Evolutionary conservation across 2,888 invertebrate species (phyloP).

Genomic region (Cremastobaeus sp.): DNA sequence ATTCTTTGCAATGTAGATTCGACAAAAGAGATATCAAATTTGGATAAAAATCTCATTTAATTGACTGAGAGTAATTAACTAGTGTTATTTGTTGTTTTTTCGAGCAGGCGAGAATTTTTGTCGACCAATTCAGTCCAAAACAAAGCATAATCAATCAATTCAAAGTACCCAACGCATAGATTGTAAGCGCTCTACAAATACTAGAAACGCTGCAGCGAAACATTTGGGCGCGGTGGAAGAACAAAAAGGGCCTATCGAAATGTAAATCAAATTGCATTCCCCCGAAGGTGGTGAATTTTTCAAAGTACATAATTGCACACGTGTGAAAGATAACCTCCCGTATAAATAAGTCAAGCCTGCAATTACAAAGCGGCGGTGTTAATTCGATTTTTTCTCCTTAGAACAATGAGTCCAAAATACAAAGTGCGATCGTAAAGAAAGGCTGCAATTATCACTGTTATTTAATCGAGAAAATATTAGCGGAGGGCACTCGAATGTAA

Average conservation of each 20-base stretch:
- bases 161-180: background rate
- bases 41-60: too few species aligned
- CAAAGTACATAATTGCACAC: background rate
- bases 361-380: background rate
- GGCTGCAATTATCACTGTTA: constrained; percentile 18
- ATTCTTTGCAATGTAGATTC: too few species aligned
- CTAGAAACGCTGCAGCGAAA: background rate
- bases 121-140: too few species aligned
- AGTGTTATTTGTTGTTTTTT: too few species aligned
- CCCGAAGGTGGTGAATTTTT: background rate
- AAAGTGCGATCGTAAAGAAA: constrained; percentile 6
- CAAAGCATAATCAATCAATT: too few species aligned
- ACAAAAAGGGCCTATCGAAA: background rate
- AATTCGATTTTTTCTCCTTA: constrained; percentile 6
- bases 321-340: background rate
- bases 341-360: background rate
- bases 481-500: background rate
- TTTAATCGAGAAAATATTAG: constrained; percentile 35
- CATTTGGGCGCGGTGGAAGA: background rate
- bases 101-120: too few species aligned
- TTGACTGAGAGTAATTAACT: too few species aligned
- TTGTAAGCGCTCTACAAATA: background rate
- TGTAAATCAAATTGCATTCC: too few species aligned
- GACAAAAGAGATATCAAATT: too few species aligned
- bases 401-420: background rate